Percentiles rank a stretch among this genome's conserved stretches.
Conservation (phyloP, 2,113 vertebrate species). For the Onychorhynchus coronatus region DNA sequence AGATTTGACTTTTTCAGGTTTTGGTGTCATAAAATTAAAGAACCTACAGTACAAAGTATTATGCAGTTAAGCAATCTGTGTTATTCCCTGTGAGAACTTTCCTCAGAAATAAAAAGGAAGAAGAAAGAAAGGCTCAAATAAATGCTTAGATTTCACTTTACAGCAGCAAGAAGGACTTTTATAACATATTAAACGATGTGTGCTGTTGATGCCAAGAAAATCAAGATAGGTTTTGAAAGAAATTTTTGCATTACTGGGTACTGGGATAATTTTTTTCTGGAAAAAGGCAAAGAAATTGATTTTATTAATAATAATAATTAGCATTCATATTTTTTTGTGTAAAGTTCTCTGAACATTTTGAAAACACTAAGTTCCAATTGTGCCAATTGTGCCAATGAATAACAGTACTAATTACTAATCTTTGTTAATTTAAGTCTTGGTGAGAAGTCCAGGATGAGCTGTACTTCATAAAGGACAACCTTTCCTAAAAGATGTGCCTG, state of each 20-base stretch:
- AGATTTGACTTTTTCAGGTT: not conserved
- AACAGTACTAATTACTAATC: not conserved
- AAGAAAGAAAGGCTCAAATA: not conserved
- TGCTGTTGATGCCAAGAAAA: not conserved
- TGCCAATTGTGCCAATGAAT: not conserved
- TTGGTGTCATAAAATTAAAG: constrained; percentile 10
- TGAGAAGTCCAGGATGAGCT: not conserved
- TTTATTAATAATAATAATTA: not conserved
- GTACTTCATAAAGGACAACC: not conserved
- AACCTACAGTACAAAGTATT: not conserved
- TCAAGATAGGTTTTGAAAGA: not conserved
- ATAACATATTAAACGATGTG: not conserved
- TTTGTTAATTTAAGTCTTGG: not conserved
- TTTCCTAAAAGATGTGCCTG: accelerated
- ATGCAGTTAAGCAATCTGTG: not conserved
- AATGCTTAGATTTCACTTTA: not conserved
- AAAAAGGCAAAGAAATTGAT: not conserved
- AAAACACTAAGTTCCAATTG: not conserved
- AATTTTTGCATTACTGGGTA: not conserved
- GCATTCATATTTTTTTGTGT: not conserved
- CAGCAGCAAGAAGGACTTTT: not conserved
- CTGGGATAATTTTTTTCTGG: not conserved
- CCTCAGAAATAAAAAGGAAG: not conserved
- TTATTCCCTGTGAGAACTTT: not conserved
- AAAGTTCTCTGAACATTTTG: not conserved